A percentile compares a stretch with the other conserved stretches of the same genome.
Conservation (phyloP, 2,888 invertebrate genomes). For the Antheraea assamensis region DNA sequence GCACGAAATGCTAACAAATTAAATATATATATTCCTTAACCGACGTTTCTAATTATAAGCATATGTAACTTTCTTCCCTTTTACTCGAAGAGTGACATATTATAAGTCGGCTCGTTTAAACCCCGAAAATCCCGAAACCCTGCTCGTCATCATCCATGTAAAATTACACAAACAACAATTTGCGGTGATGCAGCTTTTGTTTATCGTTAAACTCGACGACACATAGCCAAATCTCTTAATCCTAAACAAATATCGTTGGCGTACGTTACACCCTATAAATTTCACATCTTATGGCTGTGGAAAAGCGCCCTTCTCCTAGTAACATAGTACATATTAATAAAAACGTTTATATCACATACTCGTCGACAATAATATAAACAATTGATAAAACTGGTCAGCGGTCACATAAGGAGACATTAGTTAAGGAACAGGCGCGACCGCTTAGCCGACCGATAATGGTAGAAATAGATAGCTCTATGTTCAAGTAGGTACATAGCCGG, state of each 20-base stretch:
- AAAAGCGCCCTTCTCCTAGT: constrained; percentile 53
- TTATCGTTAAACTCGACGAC: constrained; percentile 69
- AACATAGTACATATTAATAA: constrained; percentile 77
- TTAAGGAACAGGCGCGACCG: constrained; percentile 38
- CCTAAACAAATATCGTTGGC: constrained; percentile 74
- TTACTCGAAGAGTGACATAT: constrained; percentile 46
- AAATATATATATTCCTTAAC: constrained; percentile 39
- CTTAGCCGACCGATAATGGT: constrained; percentile 69
- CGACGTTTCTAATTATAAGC: constrained; percentile 38
- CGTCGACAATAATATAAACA: constrained; percentile 77
- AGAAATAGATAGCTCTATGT: constrained; percentile 68
- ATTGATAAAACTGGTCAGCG: constrained; percentile 14
- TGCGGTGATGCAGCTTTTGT: constrained; percentile 70
- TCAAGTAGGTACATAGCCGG: not conserved
- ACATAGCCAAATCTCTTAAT: constrained; percentile 74
- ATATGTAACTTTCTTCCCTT: constrained; percentile 44
- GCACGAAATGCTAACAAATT: constrained; percentile 34
- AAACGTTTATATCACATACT: constrained; percentile 73
- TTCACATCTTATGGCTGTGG: constrained; percentile 48
- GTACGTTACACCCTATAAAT: constrained; percentile 51
- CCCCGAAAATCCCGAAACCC: constrained; percentile 47
- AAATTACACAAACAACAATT: constrained; percentile 77
- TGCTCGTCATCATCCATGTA: constrained; percentile 68
- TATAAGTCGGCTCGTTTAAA: constrained; percentile 49
- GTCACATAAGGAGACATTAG: constrained; percentile 28